Evolutionary conservation across 2,888 invertebrate species (phyloP), one percentile per base, ranked within the genome.

Genomic region (Eremobia ochroleuca): DNA sequence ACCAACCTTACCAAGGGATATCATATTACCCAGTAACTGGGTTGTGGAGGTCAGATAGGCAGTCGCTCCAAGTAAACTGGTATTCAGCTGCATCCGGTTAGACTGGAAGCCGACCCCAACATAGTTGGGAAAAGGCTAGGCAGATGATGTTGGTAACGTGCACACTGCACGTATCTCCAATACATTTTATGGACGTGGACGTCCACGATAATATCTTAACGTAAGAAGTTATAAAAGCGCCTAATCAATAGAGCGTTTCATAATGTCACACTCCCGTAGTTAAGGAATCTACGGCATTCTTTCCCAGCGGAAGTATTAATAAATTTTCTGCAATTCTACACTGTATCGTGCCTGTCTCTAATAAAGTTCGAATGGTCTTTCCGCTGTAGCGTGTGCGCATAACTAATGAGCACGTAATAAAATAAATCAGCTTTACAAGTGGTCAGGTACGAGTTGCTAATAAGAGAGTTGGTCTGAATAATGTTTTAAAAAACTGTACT

Each of bases 341-440:
- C 31, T 73, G n/a, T 81, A 70, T 73, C 87, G 87, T 87, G 87
- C 74, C 31, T 76, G n/a, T 67, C 49, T 58, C 61, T 70, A 73
- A 87, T 87, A 88, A 87, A 86, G 49, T 68, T 28, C 25, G 37
- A 69, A 37, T 65, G 34, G 31, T 76, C 49, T 75, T 76, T 77
- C 71, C 73, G 68, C 34, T 72, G 31, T 79, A 55, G 83, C 87
- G 88, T 84, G 87, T 59, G 21, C 72, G 84, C 78, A 79, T 84
- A 78, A 37, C 73, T 81, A 88, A 88, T 88, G 83, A 82, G 86
- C 46, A n/a, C 18, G 65, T 73, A 67, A 72, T 79, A 64, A 81
- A 79, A 86, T 81, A 82, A 76, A 84, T 83, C 79, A 81, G 71
- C 64, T 52, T 67, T 76, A 65, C 72, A 73, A 78, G 77, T 64